phyloP scores from a whole-genome alignment of 2,113 vertebrate species.

The Leptodactylus fuscus region DNA sequence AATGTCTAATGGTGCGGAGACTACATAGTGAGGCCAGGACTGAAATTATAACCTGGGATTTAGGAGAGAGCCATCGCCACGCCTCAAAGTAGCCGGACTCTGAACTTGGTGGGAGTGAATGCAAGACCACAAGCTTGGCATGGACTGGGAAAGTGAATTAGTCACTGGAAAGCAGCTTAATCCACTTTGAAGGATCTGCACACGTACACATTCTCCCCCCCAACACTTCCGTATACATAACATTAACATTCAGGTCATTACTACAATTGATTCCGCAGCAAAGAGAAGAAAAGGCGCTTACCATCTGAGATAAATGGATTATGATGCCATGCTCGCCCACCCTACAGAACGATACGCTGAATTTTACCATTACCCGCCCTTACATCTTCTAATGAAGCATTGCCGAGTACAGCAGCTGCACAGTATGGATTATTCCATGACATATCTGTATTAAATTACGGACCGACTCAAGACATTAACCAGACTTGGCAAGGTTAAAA shows the following conservation, averaged over 20 bases:
- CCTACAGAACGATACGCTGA: slow-evolving; percentile 1
- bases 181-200: slow-evolving; percentile 30
- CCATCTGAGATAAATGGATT: slow-evolving; percentile 26
- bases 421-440: not conserved
- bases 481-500: not conserved
- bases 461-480: not conserved
- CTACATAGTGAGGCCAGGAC: too few relatives aligned
- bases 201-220: slow-evolving; percentile 6
- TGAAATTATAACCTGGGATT: not conserved
- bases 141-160: slow-evolving; percentile 3
- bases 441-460: slow-evolving; percentile 28
- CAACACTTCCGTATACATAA: slow-evolving; percentile 11
- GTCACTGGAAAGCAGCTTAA: slow-evolving; percentile 32
- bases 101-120: slow-evolving; percentile 42
- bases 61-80: not conserved
- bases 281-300: slow-evolving; percentile 19
- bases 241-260: slow-evolving; percentile 32
- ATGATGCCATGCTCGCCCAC: not conserved
- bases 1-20: too few relatives aligned
- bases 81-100: not conserved
- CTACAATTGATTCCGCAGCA: not conserved
- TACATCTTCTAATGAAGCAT: not conserved
- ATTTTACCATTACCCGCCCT: not conserved
- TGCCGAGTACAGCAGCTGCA: not conserved
- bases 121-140: slow-evolving; percentile 35